Percentiles rank a stretch among this genome's conserved stretches.
phyloP scores from a whole-genome alignment of 2,888 invertebrate species.

The Dendrolimus pini region DNA sequence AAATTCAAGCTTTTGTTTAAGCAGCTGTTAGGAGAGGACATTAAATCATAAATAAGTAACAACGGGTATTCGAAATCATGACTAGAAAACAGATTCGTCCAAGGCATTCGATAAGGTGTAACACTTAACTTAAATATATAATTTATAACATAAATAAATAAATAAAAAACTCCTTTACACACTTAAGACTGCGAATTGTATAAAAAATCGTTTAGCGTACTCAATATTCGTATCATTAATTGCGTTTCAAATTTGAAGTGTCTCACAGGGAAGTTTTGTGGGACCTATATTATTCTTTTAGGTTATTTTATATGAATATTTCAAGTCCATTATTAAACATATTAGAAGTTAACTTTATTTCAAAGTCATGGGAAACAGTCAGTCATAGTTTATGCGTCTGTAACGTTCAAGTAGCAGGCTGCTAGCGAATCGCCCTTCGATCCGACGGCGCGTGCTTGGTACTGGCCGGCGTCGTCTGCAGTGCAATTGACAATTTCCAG shows the following conservation, averaged over 20 bases:
- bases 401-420: conserved; percentile 92
- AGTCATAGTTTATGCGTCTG: conserved; percentile 44
- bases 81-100: conserved; percentile 59
- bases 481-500: conserved; percentile 86
- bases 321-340: no score
- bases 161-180: conserved; percentile 58
- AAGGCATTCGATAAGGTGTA: conserved; percentile 67
- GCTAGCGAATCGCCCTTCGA: conserved; percentile 90
- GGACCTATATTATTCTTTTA: conserved; percentile 31
- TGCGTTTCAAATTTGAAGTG: conserved; percentile 20
- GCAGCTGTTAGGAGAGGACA: conserved; percentile 62
- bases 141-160: conserved; percentile 54
- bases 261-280: conserved; percentile 39
- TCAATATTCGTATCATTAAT: background rate
- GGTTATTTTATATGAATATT: conserved; percentile 22
- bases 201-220: conserved; percentile 43
- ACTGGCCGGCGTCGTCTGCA: conserved; percentile 90
- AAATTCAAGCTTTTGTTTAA: conserved; percentile 64
- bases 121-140: conserved; percentile 57
- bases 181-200: conserved; percentile 66
- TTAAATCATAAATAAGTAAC: conserved; percentile 49
- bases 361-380: background rate
- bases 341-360: background rate
- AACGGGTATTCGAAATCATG: conserved; percentile 51
- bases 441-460: conserved; percentile 89